A percentile compares a stretch with the other conserved stretches of the same genome.
Evolutionary conservation across 2,888 invertebrate genomes (phyloP).

Genomic region (Malthinus flaveolus): DNA sequence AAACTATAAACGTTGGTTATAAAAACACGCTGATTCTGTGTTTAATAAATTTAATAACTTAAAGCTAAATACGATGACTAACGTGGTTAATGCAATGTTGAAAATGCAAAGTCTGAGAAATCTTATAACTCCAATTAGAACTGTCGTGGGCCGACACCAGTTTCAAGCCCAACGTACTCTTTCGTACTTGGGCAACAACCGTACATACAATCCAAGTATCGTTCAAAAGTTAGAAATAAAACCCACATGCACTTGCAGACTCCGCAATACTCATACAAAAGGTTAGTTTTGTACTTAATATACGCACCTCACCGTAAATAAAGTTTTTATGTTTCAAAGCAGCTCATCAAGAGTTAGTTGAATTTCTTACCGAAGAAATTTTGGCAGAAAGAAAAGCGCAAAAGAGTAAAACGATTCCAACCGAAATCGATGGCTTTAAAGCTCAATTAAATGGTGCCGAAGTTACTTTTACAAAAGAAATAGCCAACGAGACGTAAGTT

Average conservation of each 20-base stretch:
- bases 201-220: not conserved
- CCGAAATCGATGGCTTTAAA: constrained; percentile 79
- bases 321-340: constrained; percentile 6
- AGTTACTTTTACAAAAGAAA: constrained; percentile 76
- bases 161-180: constrained; percentile 37
- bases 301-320: not conserved
- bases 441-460: constrained; percentile 81
- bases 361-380: constrained; percentile 93
- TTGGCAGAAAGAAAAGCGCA: constrained; percentile 85
- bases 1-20: not conserved
- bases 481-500: constrained; percentile 71
- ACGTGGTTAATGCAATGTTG: constrained; percentile 65
- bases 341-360: constrained; percentile 87
- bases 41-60: constrained; percentile 7
- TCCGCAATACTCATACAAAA: constrained; percentile 32
- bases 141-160: constrained; percentile 69
- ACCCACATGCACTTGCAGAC: not conserved
- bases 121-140: constrained; percentile 46
- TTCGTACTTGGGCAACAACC: not conserved
- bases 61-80: constrained; percentile 63
- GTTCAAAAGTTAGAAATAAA: not conserved
- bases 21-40: constrained; percentile 2
- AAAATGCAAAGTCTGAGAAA: constrained; percentile 49
- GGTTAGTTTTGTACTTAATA: constrained; percentile 17
- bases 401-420: constrained; percentile 73